Base-by-base conservation (phyloP, 30 jellyfish, hydroid and myxozoan species). In the Aurelia coerulea region DNA sequence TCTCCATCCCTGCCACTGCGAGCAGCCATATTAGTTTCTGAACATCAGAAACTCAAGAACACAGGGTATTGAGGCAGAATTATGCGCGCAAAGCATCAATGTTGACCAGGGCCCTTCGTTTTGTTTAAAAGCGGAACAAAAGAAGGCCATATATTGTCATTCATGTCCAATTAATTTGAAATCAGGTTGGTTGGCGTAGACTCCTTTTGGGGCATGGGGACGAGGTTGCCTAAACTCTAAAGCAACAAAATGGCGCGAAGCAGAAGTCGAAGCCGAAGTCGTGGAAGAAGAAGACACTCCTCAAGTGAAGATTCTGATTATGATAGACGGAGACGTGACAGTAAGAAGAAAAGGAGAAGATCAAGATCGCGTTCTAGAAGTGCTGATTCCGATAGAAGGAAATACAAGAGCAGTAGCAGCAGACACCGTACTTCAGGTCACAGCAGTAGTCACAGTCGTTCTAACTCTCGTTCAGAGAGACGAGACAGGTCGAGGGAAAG, bases 301-400 rank as follows among this genome's bases (percentile, higher is more conserved):
- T 84, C 93, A n/a, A 84, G 93, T 51, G 93, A 62, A 41, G 93
- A 84, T 14, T 84, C 93, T 23, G 93, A 84, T 41, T 65, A 73
- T n/a, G 92, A 83, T 0, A 59, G 93, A 63, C 34, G 78, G 59
- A 84, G 60, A 64, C 81, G 88, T n/a, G 79, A 69, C 33, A 62
- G 53, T 19, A 73, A 73, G 51, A 84, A 84, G 83, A 84, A 84
- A 58, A 72, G 78, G 59, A 68, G 88, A 17, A 83, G 86, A 35
- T 83, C 86, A 8, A 65, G 87, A 33, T 84, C 93, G 37, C 46
- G 88, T 46, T 79, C 89, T 1, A 49, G 80, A 18, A 79, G 89
- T 64, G 51, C 81, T n/a, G 80, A 79, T 29, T 79, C 89, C 31
- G 80, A 79, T 14, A 33, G 89, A 29, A 65, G 89, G 78, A 63